Evolutionary conservation across 2,797 vertebrate species (phyloP).

Genomic region (Etheostoma perlongum): DNA sequence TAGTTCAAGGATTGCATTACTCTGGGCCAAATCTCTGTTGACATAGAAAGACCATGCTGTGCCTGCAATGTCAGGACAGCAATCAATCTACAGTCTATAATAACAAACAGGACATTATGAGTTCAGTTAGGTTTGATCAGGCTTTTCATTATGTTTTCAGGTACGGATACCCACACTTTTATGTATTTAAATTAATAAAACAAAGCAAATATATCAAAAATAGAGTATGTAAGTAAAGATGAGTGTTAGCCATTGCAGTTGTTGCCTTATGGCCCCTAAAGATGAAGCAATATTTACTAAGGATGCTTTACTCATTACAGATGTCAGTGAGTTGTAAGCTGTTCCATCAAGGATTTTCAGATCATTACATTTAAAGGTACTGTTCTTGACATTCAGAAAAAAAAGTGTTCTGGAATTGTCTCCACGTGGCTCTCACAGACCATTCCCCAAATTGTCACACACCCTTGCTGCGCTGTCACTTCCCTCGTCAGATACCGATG

Average conservation of each 20-base stretch:
- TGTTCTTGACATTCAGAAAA: too few relatives aligned
- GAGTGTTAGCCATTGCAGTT: not conserved
- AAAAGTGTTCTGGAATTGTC: too few relatives aligned
- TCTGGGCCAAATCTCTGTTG: slow-evolving; percentile 18
- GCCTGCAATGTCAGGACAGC: not conserved
- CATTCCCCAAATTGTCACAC: too few relatives aligned
- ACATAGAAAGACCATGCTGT: slow-evolving; percentile 2
- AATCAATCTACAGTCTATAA: not conserved
- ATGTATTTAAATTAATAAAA: slow-evolving; percentile 52
- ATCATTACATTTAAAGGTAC: too few relatives aligned
- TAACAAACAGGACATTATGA: not conserved
- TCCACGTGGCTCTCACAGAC: too few relatives aligned
- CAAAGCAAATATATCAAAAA: slow-evolving; percentile 57
- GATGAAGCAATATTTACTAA: not conserved
- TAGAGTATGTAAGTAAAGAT: slow-evolving; percentile 64
- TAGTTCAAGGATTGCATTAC: slow-evolving; percentile 34
- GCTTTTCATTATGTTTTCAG: not conserved
- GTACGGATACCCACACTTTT: not conserved
- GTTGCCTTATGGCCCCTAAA: not conserved
- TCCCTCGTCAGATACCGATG: too few relatives aligned
- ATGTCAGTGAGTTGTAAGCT: not conserved
- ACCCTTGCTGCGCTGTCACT: too few relatives aligned
- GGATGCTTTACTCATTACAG: not conserved
- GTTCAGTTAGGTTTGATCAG: not conserved
- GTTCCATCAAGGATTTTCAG: too few relatives aligned